Base-by-base conservation (phyloP, 2,113 vertebrate genomes). In the Silurus glanis region DNA sequence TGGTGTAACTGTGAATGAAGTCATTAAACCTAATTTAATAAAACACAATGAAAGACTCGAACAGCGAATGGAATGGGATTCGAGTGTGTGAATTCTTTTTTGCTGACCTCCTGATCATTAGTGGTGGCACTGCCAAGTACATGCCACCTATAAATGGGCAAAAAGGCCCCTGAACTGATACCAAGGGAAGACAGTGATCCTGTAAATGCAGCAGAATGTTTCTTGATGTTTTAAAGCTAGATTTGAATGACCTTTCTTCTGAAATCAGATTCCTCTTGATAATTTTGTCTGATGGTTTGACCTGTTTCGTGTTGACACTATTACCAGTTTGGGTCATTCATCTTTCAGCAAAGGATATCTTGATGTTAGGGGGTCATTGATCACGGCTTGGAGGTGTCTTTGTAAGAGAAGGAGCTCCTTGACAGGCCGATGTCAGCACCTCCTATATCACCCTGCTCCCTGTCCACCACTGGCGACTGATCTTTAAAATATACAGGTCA, bases 21-120 rank as follows among this genome's bases (percentile, higher is more conserved):
- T 89, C 90, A 88, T 91, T 87, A 85, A 84, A 87, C 81, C 80
- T 87, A 88, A 90, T 90, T 86, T 88, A 67, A 84, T 83, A 76
- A 88, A 79, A 78, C 47, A 82, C 59, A 82, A 82, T 84, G 83
- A 74, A 88, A 87, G 80, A 25, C 83, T 47, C 14, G 80, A 83
- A 66, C 10, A 62, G 78, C 81, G 69, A 84, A 84, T 37, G 37
- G 37, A 37, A 37, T 37, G 37, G 37, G 37, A 37, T 37, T 37
- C 37, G 37, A 67, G 80, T 23, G 61, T 10, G 16, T 72, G 45
- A 67, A 21, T 62, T 37, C 55, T 13, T 64, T 7, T 23, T 21
- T 67, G 83, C 67, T 81, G 58, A 85, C 85, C 85, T 84, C 45
- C 75, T 79, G 69, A 80, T 89, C 80, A 89, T 85, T 89, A 89